Evolutionary conservation across 2,113 vertebrate genomes (phyloP), one percentile per base, ranked within the genome.

Genomic region (Bubo scandiacus): DNA sequence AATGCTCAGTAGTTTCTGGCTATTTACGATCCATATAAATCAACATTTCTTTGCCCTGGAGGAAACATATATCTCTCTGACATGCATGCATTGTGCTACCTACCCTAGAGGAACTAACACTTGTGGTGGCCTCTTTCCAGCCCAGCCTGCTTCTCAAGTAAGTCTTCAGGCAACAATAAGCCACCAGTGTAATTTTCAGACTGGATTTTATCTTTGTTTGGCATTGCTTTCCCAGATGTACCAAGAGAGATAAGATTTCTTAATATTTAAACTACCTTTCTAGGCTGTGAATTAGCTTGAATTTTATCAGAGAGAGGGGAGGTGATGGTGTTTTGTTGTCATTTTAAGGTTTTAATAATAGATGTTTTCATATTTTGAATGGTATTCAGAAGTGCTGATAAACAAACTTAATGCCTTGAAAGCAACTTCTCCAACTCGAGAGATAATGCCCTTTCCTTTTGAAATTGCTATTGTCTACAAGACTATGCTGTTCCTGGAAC

Each of bases 181-280:
- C 34, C 36, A 51, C 26, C 5, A 5, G 17, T 45, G 25, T 67
- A 45, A 38, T 86, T 81, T 88, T 78, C 32, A 49, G 45, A 51
- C 25, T 59, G 58, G 17, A 66, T 88, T 94, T 94, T 79, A 16
- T 52, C 32, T 54, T 86, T 86, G 34, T 86, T 93, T 85, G 57
- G 34, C 52, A 45, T 52, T 75, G 14, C 23, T 92, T 75, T 91
- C 26, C 20, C 42, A 88, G 43, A 57, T 65, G 36, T 85, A 14
- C 30, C 43, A 86, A 49, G 32, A 70, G 43, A 71, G 25, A 42
- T 12, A 88, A 77, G 2, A 3, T 47, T 95, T 92, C 30, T 66
- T 86, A 86, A 74, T 81, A 51, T 81, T 82, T 57, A 89, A 79
- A 23, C 17, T 9, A 25, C 22, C 51, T 81, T 49, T 54, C 32